These are phyloP conservation scores for Nothoprocta perdicaria DNA, from an alignment of 2,113 vertebrate genomes.

Conservation along the genomic window DNA sequence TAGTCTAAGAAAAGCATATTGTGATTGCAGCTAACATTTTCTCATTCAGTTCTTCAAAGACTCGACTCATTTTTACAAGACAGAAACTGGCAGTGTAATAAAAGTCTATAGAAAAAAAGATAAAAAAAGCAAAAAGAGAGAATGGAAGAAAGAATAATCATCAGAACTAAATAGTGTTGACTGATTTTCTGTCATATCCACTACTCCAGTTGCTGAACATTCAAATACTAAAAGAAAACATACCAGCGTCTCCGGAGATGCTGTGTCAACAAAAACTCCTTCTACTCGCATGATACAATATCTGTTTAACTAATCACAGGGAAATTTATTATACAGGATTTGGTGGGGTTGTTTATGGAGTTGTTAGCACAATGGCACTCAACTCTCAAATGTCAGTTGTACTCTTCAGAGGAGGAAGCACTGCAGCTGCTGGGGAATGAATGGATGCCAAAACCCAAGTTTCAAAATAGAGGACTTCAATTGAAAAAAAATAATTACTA, in stretches of 20 bases:
- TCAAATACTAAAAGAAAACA: slow-evolving; percentile 74
- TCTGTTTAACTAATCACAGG: slow-evolving; percentile 84
- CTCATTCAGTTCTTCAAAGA: slow-evolving; percentile 48
- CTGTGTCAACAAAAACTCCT: slow-evolving; percentile 78
- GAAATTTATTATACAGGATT: slow-evolving; percentile 79
- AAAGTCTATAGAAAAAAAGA: slow-evolving; percentile 17
- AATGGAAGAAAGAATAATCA: not conserved
- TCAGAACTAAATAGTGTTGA: slow-evolving; percentile 14
- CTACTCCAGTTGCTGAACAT: slow-evolving; percentile 64
- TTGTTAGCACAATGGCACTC: slow-evolving; percentile 59
- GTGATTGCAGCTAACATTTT: slow-evolving; percentile 79
- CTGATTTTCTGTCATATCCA: slow-evolving; percentile 70
- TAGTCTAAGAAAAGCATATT: slow-evolving; percentile 56
- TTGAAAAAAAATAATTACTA: slow-evolving; percentile 6
- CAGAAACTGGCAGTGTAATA: slow-evolving; percentile 55
- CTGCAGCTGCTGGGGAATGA: slow-evolving; percentile 69
- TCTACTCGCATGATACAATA: slow-evolving; percentile 56
- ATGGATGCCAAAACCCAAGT: slow-evolving; percentile 6
- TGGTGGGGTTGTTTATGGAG: slow-evolving; percentile 72
- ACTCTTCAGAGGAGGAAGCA: slow-evolving; percentile 68
- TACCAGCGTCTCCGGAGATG: slow-evolving; percentile 67
- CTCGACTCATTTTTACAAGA: slow-evolving; percentile 31
- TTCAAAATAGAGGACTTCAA: slow-evolving; percentile 45
- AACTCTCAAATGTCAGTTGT: slow-evolving; percentile 63
- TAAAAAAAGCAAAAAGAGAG: not conserved